These are phyloP conservation scores for Tryphoninae sp. DNA, from an alignment of 2,888 invertebrate genomes.

Conservation along the genomic window DNA sequence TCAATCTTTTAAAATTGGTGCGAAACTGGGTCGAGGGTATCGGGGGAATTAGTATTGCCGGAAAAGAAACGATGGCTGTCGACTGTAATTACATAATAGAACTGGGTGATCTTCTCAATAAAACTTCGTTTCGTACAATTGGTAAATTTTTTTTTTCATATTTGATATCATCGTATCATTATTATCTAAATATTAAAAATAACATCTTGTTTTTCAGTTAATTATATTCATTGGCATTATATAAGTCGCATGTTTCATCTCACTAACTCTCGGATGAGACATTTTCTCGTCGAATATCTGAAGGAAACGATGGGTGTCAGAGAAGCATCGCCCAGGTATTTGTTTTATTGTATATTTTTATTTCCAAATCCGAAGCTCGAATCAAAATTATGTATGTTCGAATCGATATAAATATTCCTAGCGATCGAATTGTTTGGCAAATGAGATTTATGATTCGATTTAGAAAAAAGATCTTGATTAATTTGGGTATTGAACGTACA, in stretches of 20 bases:
- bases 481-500: conserved; percentile 25
- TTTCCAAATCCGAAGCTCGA: background rate
- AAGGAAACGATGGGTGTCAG: conserved; percentile 45
- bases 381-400: too few relatives aligned
- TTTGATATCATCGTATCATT: background rate
- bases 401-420: too few relatives aligned
- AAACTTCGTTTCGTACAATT: conserved; percentile 62
- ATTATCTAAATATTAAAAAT: background rate
- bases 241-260: conserved; percentile 53
- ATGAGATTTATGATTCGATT: background rate
- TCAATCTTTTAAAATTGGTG: conserved; percentile 62
- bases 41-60: conserved; percentile 55
- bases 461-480: background rate
- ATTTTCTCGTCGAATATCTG: conserved; percentile 45
- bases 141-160: conserved; percentile 64
- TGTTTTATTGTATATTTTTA: background rate
- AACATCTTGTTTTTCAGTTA: conserved; percentile 57
- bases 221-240: conserved; percentile 68
- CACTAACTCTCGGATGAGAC: conserved; percentile 60
- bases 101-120: conserved; percentile 55
- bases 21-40: conserved; percentile 46
- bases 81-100: conserved; percentile 50
- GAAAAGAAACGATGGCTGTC: conserved; percentile 54
- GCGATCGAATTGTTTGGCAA: background rate
- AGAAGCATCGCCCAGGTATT: conserved; percentile 44